These are phyloP conservation scores for Leptinotarsa defecta DNA, from an alignment of 1,140 invertebrate species.

Conservation along the genomic window DNA sequence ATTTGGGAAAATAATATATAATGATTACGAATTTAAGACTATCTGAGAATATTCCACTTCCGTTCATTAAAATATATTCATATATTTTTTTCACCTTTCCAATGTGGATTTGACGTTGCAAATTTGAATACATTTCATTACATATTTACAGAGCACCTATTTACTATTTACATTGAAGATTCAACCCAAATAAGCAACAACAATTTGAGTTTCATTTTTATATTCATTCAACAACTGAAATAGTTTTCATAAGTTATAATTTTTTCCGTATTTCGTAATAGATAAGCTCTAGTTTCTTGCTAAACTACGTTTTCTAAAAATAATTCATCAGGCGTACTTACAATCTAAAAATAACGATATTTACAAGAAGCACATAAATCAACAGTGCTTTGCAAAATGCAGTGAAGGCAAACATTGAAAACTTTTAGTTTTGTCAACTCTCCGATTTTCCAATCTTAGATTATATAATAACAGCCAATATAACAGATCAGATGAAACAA, in stretches of 20 bases:
- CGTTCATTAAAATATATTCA: not conserved
- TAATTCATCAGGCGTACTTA: constrained; percentile 25
- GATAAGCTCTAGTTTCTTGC: constrained; percentile 17
- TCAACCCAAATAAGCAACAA: not conserved
- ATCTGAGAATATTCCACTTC: no score
- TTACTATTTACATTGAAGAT: not conserved
- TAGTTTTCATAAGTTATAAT: constrained; percentile 1
- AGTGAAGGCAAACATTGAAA: constrained; percentile 51
- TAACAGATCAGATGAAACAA: not conserved
- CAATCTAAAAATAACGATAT: constrained; percentile 40
- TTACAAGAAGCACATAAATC: constrained; percentile 41
- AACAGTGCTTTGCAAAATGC: constrained; percentile 52
- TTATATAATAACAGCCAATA: constrained; percentile 21
- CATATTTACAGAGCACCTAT: constrained; percentile 9
- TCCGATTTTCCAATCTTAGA: constrained; percentile 9
- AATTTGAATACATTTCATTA: not conserved
- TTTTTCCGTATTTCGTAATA: constrained; percentile 26
- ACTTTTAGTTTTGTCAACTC: constrained; percentile 23
- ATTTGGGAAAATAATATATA: no score
- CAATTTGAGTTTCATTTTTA: not conserved
- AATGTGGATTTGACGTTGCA: not conserved
- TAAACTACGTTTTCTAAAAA: constrained; percentile 18
- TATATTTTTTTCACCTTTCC: not conserved
- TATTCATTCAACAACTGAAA: constrained; percentile 18
- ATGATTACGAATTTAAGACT: no score